Conservation (phyloP, 1,140 invertebrate species). For the Bombus vancouverensis region DNA sequence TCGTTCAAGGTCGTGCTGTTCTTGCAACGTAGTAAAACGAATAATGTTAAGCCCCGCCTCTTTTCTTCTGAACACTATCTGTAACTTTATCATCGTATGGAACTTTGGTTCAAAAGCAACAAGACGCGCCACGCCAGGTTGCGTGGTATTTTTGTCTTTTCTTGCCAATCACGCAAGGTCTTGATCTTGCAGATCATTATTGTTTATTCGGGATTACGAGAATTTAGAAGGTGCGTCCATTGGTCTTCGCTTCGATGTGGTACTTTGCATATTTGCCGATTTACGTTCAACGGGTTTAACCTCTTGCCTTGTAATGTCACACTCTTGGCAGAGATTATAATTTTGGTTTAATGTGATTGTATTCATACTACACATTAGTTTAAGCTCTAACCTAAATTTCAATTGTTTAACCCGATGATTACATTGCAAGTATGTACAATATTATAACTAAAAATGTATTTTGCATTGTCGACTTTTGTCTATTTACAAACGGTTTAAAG, state of each 20-base stretch:
- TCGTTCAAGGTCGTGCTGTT: slow-evolving; percentile 58
- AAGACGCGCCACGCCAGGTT: background rate
- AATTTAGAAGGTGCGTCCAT: background rate
- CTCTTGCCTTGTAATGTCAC: background rate
- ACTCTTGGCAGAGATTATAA: background rate
- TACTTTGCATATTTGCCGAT: background rate
- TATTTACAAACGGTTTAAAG: too few relatives aligned
- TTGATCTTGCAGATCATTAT: slow-evolving; percentile 44
- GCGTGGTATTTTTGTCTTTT: slow-evolving; percentile 37
- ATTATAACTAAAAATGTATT: too few relatives aligned
- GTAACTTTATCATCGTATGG: slow-evolving; percentile 51
- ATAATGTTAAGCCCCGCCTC: slow-evolving; percentile 45
- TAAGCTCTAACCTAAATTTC: too few relatives aligned
- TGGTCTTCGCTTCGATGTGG: background rate
- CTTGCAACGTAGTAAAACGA: slow-evolving; percentile 60
- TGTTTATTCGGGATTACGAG: slow-evolving; percentile 24
- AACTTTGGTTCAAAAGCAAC: background rate
- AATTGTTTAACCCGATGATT: background rate
- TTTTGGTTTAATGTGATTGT: background rate
- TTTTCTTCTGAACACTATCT: slow-evolving; percentile 49
- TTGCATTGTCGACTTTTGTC: too few relatives aligned
- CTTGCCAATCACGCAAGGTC: slow-evolving; percentile 47
- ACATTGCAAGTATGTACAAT: background rate
- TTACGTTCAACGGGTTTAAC: background rate
- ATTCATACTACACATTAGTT: too few relatives aligned